These are phyloP conservation scores for Amphiura filiformis DNA, from an alignment of 35 echinoderm and acorn worm species.

Conservation along the genomic window DNA sequence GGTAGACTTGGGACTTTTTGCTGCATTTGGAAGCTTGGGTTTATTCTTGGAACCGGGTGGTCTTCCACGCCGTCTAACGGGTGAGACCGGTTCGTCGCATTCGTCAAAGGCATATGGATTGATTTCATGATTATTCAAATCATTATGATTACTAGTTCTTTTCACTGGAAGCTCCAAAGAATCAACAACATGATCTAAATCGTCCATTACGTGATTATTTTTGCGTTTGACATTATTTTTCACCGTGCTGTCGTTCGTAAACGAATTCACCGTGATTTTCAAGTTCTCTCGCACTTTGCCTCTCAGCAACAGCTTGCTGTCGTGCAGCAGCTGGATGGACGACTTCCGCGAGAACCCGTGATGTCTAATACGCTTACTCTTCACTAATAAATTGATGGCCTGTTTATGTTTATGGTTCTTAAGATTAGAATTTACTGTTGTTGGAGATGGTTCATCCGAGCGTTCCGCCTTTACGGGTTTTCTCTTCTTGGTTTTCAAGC, in stretches of 20 bases:
- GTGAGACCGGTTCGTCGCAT: neutral
- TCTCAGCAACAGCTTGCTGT: slow-evolving; percentile 23
- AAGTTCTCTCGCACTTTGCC: slow-evolving; percentile 16
- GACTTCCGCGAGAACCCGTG: neutral
- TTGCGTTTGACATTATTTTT: slow-evolving; percentile 21
- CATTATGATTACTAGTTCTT: neutral
- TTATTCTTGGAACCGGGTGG: slow-evolving; percentile 44
- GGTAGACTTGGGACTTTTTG: slow-evolving; percentile 21
- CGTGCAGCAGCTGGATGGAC: slow-evolving; percentile 21
- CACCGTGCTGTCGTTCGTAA: neutral
- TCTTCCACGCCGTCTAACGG: slow-evolving; percentile 16
- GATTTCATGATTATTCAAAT: neutral
- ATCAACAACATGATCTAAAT: neutral
- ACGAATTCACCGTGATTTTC: slow-evolving; percentile 11
- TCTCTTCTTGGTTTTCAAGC: no score
- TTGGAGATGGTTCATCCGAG: neutral
- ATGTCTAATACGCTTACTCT: neutral
- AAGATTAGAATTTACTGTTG: neutral
- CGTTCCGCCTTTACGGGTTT: no score
- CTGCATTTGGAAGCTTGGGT: neutral
- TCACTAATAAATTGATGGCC: neutral
- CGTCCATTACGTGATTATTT: neutral
- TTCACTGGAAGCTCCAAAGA: neutral
- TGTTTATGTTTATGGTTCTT: neutral
- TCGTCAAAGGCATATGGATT: neutral